Conservation (phyloP, 2,797 vertebrate genomes). For the Champsocephalus gunnari region DNA sequence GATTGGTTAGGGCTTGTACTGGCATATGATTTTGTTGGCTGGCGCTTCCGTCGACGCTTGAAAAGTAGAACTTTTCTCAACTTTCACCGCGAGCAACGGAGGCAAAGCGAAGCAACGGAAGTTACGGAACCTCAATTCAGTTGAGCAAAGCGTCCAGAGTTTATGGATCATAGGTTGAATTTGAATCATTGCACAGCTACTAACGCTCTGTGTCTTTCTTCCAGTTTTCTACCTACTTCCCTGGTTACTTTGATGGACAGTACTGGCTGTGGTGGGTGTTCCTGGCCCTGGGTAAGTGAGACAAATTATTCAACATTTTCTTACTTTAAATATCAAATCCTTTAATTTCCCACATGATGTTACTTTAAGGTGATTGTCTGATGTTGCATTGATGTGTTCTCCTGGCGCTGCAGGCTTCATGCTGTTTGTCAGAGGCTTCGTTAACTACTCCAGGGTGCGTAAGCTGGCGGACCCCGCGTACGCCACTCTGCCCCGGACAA, state of each 20-base stretch:
- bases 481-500: constrained; percentile 93
- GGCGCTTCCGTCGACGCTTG: no score
- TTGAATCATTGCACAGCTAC: not conserved
- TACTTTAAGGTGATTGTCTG: not conserved
- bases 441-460: constrained; percentile 98
- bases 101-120: no score
- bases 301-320: no score
- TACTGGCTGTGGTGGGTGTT: constrained; percentile 99
- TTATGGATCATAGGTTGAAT: not conserved
- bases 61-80: no score
- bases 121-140: no score
- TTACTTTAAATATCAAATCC: not conserved
- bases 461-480: constrained; percentile 96
- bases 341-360: fast-evolving
- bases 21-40: no score
- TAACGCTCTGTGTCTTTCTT: constrained; percentile 4
- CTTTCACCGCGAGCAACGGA: no score
- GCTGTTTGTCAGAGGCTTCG: constrained; percentile 97
- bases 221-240: constrained; percentile 98
- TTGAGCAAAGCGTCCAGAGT: not conserved
- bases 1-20: no score
- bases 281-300: constrained; percentile 93
- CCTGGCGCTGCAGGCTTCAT: constrained; percentile 89
- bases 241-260: constrained; percentile 98
- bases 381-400: not conserved